Evolutionary conservation across 2,888 invertebrate genomes (phyloP), one percentile per base, ranked within the genome.

Genomic region (Ophion ventricosus): DNA sequence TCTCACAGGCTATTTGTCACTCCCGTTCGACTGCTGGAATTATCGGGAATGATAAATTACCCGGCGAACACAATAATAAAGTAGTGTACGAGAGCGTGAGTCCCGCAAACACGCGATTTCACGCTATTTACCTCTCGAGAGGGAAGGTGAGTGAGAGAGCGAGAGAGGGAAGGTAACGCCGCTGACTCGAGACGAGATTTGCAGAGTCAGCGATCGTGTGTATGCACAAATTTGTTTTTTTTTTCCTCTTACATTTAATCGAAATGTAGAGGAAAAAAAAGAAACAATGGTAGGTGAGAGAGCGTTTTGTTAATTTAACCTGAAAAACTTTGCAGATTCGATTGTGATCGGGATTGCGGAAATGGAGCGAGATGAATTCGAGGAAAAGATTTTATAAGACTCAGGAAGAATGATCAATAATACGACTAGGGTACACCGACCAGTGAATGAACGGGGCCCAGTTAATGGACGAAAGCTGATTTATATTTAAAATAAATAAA

Each of bases 41-140:
- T 80, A 75, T 79, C 82, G 25, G 25, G 72, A 82, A 84, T 84
- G 84, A 84, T 76, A 82, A 82, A 84, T 79, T 76, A 82, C 79
- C 83, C 26, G 59, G 29, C 63, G 74, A 67, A 56, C 67, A 79
- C 69, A 79, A 82, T 83, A 84, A 84, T 84, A 75, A 84, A 80
- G 35, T 59, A 78, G 66, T 54, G 70, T 77, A 77, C 63, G 64
- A 72, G 64, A 72, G 79, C 73, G 74, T 35, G 73, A 80, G 74
- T 23, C 69, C 61, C 40, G 67, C 74, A 79, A 79, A 64, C 79
- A 80, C 75, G 79, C 80, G 56, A 80, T 81, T 80, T 77, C 80
- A 84, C 69, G 83, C 67, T 80, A 63, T 66, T 72, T 72, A 59
- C 70, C 70, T 77, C 64, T 35, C 29, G 20, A 25, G 66, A 74